Conservation (phyloP, 2,113 vertebrate genomes). For the Amazona vittata region DNA sequence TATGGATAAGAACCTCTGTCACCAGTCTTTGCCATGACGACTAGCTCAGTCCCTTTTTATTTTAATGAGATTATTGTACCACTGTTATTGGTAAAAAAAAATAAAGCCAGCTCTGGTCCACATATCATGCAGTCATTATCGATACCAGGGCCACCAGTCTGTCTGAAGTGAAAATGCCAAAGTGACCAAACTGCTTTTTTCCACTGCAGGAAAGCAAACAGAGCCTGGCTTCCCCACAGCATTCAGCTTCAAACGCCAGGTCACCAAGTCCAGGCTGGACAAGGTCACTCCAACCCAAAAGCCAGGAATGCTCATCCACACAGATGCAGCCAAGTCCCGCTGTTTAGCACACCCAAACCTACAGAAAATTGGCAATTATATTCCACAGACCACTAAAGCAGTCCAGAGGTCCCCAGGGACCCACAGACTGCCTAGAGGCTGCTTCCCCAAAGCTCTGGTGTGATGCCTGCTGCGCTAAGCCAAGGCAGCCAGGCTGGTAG, state of each 20-base stretch:
- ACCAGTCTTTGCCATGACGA: constrained; percentile 36
- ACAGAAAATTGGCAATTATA: not conserved
- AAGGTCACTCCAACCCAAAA: not conserved
- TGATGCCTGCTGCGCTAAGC: accelerated
- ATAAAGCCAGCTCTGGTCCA: not conserved
- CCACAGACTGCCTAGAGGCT: accelerated
- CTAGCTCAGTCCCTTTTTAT: not conserved
- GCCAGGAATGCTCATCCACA: not conserved
- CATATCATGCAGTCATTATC: accelerated
- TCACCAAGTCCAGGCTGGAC: not conserved
- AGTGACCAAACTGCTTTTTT: not conserved
- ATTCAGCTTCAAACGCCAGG: not conserved
- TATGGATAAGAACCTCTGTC: not conserved
- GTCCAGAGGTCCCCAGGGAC: not conserved
- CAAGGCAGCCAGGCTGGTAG: not conserved
- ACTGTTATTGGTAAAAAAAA: not conserved
- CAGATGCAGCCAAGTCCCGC: not conserved
- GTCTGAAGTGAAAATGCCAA: not conserved
- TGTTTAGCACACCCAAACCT: not conserved
- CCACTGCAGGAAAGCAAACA: not conserved
- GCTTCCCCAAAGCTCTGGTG: not conserved
- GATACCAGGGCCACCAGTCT: not conserved
- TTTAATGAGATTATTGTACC: not conserved
- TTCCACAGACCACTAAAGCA: not conserved
- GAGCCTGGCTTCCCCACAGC: not conserved